Conservation (phyloP, 2,888 invertebrate genomes). For the Lampropteryx suffumata region DNA sequence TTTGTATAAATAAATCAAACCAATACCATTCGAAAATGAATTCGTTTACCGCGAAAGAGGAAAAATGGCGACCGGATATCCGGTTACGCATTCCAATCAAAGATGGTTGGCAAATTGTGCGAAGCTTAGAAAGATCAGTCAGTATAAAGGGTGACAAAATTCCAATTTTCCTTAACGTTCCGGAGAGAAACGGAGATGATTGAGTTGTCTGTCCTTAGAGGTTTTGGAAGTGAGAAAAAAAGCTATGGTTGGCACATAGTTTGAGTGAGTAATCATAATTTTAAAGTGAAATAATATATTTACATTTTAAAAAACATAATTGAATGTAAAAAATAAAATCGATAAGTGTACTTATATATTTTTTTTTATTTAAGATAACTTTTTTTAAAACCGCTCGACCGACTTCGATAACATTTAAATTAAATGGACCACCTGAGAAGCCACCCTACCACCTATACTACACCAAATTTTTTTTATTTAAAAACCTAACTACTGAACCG, state of each 20-base stretch:
- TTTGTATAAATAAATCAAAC: constrained; percentile 49
- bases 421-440: no score
- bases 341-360: no score
- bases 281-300: no score
- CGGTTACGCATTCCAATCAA: constrained; percentile 70
- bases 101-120: constrained; percentile 67
- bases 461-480: no score
- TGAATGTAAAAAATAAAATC: no score
- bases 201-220: constrained; percentile 53
- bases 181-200: constrained; percentile 52
- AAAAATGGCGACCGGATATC: constrained; percentile 68
- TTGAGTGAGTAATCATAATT: no score
- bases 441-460: no score
- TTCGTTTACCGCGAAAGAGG: constrained; percentile 55
- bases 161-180: constrained; percentile 65
- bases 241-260: constrained; percentile 26
- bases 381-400: no score
- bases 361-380: no score
- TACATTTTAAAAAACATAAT: no score
- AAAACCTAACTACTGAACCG: no score
- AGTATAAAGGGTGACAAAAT: constrained; percentile 68
- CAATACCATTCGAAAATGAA: constrained; percentile 48
- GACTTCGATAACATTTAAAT: no score
- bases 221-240: constrained; percentile 20
- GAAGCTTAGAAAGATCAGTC: constrained; percentile 68